Evolutionary conservation across 2,888 invertebrate species (phyloP).

Genomic region (Hirudinaria manillensis): DNA sequence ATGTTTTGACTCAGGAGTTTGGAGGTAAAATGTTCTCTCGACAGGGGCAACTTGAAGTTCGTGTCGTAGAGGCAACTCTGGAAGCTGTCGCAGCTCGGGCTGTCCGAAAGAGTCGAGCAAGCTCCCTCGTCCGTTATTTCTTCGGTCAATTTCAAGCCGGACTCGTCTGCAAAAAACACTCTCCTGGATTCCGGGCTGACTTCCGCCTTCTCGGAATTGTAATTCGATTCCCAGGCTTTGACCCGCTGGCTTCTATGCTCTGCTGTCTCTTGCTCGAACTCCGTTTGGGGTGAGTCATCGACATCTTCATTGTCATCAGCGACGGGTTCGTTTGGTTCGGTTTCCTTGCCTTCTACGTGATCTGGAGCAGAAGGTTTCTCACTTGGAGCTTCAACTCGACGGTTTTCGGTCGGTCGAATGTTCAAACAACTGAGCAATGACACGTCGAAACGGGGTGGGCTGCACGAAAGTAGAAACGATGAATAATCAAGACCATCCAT

Average conservation of each 20-base stretch:
- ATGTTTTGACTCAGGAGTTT: background rate
- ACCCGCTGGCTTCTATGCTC: background rate
- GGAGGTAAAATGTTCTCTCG: background rate
- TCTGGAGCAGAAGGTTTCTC: background rate
- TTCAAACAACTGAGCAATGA: background rate
- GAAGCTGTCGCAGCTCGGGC: background rate
- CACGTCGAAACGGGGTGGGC: background rate
- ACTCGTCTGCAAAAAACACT: constrained; percentile 13
- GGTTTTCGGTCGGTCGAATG: background rate
- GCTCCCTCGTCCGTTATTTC: background rate
- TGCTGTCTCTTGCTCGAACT: background rate
- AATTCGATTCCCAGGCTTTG: constrained; percentile 9
- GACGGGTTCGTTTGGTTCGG: background rate
- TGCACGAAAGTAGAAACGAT: constrained; percentile 6
- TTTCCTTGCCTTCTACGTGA: background rate
- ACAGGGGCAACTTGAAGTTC: background rate
- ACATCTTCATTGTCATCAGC: background rate
- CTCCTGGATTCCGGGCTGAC: background rate
- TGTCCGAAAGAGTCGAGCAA: background rate
- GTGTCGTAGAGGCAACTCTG: background rate
- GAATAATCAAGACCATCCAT: background rate
- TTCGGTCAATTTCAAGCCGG: constrained; percentile 3
- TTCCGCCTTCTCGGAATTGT: background rate
- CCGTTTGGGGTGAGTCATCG: background rate
- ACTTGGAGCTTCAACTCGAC: background rate